phyloP scores from a whole-genome alignment of 2,888 invertebrate species.

The Vesta saturnalis region DNA sequence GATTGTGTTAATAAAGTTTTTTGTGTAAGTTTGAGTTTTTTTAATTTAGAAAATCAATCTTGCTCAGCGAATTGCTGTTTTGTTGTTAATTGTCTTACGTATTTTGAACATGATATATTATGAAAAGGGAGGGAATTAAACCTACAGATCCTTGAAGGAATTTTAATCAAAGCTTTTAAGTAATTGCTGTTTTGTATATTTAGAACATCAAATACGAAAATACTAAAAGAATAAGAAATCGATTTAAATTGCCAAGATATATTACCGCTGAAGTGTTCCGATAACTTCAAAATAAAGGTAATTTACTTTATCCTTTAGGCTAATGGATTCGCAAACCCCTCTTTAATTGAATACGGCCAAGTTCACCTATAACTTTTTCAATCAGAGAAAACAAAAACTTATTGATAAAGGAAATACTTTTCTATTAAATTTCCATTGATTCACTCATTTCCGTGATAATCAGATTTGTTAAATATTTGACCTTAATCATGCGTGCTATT shows the following conservation, averaged over 20 bases:
- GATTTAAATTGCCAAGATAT: not conserved
- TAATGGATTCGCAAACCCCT: not conserved
- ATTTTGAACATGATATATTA: too few species aligned
- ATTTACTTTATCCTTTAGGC: conserved; percentile 1
- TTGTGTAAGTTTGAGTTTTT: too few species aligned
- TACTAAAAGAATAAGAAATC: not conserved
- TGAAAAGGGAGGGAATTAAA: too few species aligned
- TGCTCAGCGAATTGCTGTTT: too few species aligned
- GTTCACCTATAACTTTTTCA: not conserved
- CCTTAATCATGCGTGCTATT: too few species aligned
- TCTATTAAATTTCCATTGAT: not conserved
- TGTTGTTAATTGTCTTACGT: too few species aligned
- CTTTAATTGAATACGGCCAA: not conserved
- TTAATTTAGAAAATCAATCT: too few species aligned
- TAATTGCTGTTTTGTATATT: not conserved
- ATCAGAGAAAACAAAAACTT: not conserved
- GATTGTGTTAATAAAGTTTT: too few species aligned
- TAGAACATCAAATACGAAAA: not conserved
- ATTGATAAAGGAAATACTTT: not conserved
- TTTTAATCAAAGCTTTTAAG: not conserved
- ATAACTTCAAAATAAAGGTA: not conserved
- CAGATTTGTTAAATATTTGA: too few species aligned
- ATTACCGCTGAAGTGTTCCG: not conserved
- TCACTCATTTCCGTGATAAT: not conserved
- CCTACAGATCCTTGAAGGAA: too few species aligned